These are phyloP conservation scores for Heteromurus nitidus DNA, from an alignment of 2,888 invertebrate species.

Conservation along the genomic window DNA sequence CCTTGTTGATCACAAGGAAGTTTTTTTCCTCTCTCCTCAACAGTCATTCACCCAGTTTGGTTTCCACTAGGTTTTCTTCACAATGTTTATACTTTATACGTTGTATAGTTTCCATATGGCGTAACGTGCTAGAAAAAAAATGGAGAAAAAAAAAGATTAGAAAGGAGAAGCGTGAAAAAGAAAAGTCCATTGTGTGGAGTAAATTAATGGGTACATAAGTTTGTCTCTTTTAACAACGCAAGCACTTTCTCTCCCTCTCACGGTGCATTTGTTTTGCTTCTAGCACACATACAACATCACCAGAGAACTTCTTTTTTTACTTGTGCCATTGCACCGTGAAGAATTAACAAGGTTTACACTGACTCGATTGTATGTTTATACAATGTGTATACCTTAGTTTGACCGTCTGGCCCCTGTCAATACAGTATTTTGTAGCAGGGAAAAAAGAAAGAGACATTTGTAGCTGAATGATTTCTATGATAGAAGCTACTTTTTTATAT, in stretches of 20 bases:
- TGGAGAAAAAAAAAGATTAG: neutral
- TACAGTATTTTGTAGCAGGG: neutral
- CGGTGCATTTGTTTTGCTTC: neutral
- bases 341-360: conserved; percentile 43
- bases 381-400: neutral
- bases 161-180: conserved; percentile 4
- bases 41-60: neutral
- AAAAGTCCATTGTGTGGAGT: conserved; percentile 69
- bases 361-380: conserved; percentile 3
- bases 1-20: neutral
- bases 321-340: conserved; percentile 7
- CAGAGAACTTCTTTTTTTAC: no score
- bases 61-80: neutral
- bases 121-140: neutral
- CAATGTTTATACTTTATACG: neutral
- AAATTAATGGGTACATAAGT: conserved; percentile 73
- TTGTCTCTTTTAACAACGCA: conserved; percentile 63
- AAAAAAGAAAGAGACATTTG: neutral
- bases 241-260: conserved; percentile 8
- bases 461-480: conserved; percentile 3
- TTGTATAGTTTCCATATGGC: neutral
- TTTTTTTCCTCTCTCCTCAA: no score
- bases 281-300: neutral
- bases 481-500: neutral
- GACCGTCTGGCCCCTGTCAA: no score